phyloP scores from a whole-genome alignment of 2,113 vertebrate genomes.

The Kryptolebias marmoratus region DNA sequence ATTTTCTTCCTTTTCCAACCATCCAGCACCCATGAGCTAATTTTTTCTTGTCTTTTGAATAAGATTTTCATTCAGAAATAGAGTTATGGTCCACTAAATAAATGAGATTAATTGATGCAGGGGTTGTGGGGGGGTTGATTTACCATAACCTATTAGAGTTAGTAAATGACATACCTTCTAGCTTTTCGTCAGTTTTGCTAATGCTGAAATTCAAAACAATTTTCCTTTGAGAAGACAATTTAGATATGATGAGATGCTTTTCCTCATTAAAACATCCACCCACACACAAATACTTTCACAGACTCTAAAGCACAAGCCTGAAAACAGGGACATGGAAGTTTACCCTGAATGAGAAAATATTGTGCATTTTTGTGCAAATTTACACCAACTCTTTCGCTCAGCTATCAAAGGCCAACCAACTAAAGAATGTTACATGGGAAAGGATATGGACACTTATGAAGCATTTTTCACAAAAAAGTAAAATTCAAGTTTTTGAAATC shows the following conservation, averaged over 20 bases:
- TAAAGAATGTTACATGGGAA: neutral
- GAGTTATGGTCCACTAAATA: conserved; percentile 98
- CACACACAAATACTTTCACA: conserved; percentile 1
- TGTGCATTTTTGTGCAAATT: neutral
- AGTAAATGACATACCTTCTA: conserved; percentile 86
- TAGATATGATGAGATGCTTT: conserved; percentile 44
- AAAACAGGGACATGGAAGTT: neutral
- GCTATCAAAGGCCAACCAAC: neutral
- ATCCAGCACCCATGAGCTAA: conserved; percentile 91
- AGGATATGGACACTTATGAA: neutral
- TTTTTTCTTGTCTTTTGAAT: conserved; percentile 99
- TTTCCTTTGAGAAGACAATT: conserved; percentile 56
- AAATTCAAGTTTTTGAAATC: neutral
- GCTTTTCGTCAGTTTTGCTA: conserved; percentile 59
- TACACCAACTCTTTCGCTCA: neutral
- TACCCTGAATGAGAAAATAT: neutral
- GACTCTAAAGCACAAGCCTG: neutral
- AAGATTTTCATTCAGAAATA: conserved; percentile 99
- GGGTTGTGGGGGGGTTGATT: conserved; percentile 77
- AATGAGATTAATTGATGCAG: conserved; percentile 95
- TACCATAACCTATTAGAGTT: conserved; percentile 90
- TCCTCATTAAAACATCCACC: neutral
- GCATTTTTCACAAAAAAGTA: neutral
- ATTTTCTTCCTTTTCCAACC: conserved; percentile 98
- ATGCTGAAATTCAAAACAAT: conserved; percentile 43